Evolutionary conservation across 2,888 invertebrate species (phyloP).

Genomic region (Piscicola geometra): DNA sequence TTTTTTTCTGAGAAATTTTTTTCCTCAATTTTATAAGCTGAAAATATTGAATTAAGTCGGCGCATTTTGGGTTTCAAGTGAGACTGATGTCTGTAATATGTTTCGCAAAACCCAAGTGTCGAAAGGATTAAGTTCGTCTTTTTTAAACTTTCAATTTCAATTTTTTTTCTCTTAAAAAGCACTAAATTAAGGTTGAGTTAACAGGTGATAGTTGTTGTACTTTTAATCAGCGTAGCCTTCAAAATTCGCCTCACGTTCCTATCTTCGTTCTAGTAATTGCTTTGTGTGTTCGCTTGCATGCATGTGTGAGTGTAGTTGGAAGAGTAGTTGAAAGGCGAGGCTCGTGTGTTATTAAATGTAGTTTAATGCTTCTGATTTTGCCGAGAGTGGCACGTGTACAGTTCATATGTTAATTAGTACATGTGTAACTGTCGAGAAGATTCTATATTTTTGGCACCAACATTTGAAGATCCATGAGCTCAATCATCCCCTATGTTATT

Average conservation of each 20-base stretch:
- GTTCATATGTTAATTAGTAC: too few relatives aligned
- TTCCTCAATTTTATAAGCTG: background rate
- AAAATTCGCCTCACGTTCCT: background rate
- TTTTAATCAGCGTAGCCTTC: background rate
- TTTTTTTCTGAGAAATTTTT: background rate
- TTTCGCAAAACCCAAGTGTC: background rate
- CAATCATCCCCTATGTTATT: too few relatives aligned
- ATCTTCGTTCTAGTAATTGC: conserved; percentile 8
- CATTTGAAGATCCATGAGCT: too few relatives aligned
- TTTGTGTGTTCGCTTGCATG: background rate
- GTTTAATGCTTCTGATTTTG: too few relatives aligned
- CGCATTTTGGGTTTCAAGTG: background rate
- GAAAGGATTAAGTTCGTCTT: background rate
- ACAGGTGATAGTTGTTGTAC: conserved; percentile 9
- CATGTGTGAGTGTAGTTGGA: too few relatives aligned
- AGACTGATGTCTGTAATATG: background rate
- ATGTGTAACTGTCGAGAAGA: too few relatives aligned
- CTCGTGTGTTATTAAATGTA: too few relatives aligned
- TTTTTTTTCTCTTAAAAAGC: background rate
- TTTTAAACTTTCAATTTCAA: background rate
- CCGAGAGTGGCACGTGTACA: too few relatives aligned
- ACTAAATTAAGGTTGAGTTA: background rate
- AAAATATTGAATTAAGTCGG: background rate
- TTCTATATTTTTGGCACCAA: too few relatives aligned
- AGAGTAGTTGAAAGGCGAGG: too few relatives aligned